Evolutionary conservation across 2,797 vertebrate species (phyloP), one percentile per base, ranked within the genome.

Genomic region (Intellagama lesueurii): DNA sequence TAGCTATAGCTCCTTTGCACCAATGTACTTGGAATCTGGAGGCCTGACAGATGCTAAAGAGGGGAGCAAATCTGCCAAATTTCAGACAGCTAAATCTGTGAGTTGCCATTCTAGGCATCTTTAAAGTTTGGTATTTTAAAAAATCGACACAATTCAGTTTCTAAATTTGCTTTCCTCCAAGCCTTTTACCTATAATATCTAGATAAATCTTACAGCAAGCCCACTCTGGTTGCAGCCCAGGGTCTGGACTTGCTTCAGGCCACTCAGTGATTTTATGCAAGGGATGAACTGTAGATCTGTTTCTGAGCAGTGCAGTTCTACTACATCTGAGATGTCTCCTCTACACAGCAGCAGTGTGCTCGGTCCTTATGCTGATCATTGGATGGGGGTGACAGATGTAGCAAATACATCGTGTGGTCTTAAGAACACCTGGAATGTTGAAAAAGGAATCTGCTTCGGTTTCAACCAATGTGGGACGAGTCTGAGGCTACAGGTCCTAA

Each of bases 401-500:
- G 66, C 11, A 14, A n/a, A 52, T 28, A 35, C 69, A 14, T 28
- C 47, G 28, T 70, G 17, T 1, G 4, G 49, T 78, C 30, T 80
- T 47, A 19, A 52, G 47, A 35, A 24, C 73, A 66, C 30, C 28
- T 78, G 30, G 64, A 47, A 70, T 70, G n/a, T 70, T 66, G 26
- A 35, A 87, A 87, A 87, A 32, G n/a, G 44, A 87, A 80, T 80
- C n/a, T 80, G 30, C 24, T 70, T 26, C 24, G 9, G 32, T 70
- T 87, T 79, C 70, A 87, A 80, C 32, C 77, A 69, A 44, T 35
- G 24, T 30, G n/a, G 76, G 64, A 1, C 6, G 14, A 69, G 26
- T 35, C n/a, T 11, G 44, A 52, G n/a, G 44, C n/a, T 70, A 11
- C 7, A 77, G 47, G 56, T 52, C 83, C 84, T 76, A 75, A 64